Percentiles rank a stretch among this genome's conserved stretches.
These are phyloP conservation scores for Habrosyne pyritoides DNA, from an alignment of 2,888 invertebrate genomes.

Conservation along the genomic window DNA sequence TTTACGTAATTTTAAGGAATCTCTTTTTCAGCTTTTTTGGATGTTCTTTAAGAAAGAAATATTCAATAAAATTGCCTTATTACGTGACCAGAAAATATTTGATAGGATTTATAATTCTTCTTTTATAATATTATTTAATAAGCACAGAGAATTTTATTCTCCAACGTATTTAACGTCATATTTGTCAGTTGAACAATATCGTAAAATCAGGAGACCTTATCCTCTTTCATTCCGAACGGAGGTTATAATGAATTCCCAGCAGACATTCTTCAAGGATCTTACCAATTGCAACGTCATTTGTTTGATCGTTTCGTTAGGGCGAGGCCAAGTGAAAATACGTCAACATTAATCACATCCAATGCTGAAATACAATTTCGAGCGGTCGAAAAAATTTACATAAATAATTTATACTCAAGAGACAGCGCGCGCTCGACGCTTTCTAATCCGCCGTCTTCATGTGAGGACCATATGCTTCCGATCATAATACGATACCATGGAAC, in stretches of 20 bases:
- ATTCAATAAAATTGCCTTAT: constrained; percentile 45
- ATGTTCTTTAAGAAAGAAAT: constrained; percentile 41
- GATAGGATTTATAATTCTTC: constrained; percentile 52
- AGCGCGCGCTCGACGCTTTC: constrained; percentile 46
- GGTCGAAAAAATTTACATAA: constrained; percentile 79
- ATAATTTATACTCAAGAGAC: constrained; percentile 78
- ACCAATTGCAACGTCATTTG: constrained; percentile 72
- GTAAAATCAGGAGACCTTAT: constrained; percentile 41
- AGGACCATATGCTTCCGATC: constrained; percentile 48
- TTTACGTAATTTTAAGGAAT: constrained; percentile 47
- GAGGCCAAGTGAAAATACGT: constrained; percentile 75
- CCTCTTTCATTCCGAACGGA: constrained; percentile 47
- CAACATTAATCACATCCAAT: constrained; percentile 76
- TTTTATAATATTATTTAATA: constrained; percentile 24
- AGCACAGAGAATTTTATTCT: constrained; percentile 24
- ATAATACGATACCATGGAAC: constrained; percentile 34
- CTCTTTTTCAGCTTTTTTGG: constrained; percentile 34
- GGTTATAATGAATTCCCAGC: constrained; percentile 71
- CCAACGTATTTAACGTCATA: constrained; percentile 31
- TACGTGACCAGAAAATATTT: constrained; percentile 59
- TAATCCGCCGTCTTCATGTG: constrained; percentile 54
- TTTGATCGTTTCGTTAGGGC: constrained; percentile 70
- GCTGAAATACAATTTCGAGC: constrained; percentile 77
- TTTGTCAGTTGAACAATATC: constrained; percentile 52
- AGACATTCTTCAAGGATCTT: constrained; percentile 60